Conservation (phyloP, 1,140 invertebrate species). For the Drosophila quadrilineata region DNA sequence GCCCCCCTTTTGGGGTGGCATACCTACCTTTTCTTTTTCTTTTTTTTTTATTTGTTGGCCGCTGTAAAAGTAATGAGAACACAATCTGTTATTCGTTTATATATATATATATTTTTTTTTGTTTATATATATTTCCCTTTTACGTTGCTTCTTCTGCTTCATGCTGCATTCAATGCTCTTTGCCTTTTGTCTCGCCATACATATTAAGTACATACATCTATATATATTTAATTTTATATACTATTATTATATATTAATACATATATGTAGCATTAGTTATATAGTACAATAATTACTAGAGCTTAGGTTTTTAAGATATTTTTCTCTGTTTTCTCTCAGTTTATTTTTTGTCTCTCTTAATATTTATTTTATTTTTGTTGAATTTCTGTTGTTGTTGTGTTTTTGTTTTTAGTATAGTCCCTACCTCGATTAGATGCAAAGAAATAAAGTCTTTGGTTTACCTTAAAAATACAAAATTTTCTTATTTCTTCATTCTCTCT, state of each 20-base stretch:
- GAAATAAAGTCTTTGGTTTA: conserved; percentile 79
- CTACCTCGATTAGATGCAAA: conserved; percentile 61
- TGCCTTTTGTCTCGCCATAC: conserved; percentile 46
- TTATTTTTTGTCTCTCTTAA: conserved; percentile 2
- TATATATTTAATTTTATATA: conserved; percentile 44
- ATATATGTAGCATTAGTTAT: conserved; percentile 52
- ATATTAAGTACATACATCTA: conserved; percentile 67
- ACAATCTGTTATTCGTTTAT: conserved; percentile 54
- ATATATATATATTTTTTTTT: conserved; percentile 57
- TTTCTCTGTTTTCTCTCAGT: conserved; percentile 26
- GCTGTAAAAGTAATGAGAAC: conserved; percentile 60
- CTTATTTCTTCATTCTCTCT: conserved; percentile 7
- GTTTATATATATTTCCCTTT: conserved; percentile 55
- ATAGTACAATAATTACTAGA: conserved; percentile 67
- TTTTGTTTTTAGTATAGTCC: conserved; percentile 30
- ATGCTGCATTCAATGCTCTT: conserved; percentile 68
- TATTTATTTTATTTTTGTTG: conserved; percentile 11
- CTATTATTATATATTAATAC: conserved; percentile 43
- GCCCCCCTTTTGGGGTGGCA: conserved; percentile 14
- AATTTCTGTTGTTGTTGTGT: conserved; percentile 23
- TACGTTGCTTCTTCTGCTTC: conserved; percentile 31
- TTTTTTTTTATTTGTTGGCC: too few species aligned
- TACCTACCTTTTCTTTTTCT: conserved; percentile 57
- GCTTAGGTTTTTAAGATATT: conserved; percentile 61
- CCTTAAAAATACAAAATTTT: conserved; percentile 70